A percentile compares a stretch with the other conserved stretches of the same genome.
Conservation (phyloP, 1,140 invertebrate genomes). For the Periplaneta americana region DNA sequence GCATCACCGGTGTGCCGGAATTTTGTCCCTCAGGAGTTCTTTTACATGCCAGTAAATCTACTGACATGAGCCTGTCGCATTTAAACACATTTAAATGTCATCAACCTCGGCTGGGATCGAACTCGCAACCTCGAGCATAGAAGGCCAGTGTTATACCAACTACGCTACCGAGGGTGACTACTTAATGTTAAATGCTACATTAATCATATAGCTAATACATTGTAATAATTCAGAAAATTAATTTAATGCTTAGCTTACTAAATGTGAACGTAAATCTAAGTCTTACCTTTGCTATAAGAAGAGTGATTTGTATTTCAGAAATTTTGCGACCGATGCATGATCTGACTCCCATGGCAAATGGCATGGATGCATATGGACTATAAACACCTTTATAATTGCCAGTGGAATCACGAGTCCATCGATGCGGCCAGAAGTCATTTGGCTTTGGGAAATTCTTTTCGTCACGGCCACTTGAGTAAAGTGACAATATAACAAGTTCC, state of each 20-base stretch:
- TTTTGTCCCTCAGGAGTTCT: too few species aligned
- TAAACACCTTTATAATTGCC: slow-evolving; percentile 37
- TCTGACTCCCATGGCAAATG: slow-evolving; percentile 75
- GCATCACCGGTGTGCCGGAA: too few species aligned
- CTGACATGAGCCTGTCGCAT: too few species aligned
- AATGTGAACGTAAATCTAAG: neutral
- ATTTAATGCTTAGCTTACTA: too few species aligned
- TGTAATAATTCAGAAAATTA: neutral
- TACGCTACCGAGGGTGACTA: too few species aligned
- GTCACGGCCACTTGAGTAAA: slow-evolving; percentile 74
- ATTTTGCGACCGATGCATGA: slow-evolving; percentile 78
- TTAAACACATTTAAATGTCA: too few species aligned
- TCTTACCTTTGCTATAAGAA: slow-evolving; percentile 57
- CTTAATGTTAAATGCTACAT: too few species aligned
- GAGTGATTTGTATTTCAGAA: slow-evolving; percentile 65
- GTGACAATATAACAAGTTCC: slow-evolving; percentile 71
- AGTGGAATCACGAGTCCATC: slow-evolving; percentile 60
- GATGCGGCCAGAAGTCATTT: slow-evolving; percentile 62
- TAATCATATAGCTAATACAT: too few species aligned
- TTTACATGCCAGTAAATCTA: too few species aligned
- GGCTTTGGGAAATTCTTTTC: slow-evolving; percentile 60
- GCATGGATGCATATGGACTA: slow-evolving; percentile 64
- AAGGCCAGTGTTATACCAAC: too few species aligned
- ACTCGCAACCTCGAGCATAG: too few species aligned
- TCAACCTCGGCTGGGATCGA: too few species aligned